phyloP scores from a whole-genome alignment of 1,140 invertebrate genomes.

The Stegodyphus dumicola region DNA sequence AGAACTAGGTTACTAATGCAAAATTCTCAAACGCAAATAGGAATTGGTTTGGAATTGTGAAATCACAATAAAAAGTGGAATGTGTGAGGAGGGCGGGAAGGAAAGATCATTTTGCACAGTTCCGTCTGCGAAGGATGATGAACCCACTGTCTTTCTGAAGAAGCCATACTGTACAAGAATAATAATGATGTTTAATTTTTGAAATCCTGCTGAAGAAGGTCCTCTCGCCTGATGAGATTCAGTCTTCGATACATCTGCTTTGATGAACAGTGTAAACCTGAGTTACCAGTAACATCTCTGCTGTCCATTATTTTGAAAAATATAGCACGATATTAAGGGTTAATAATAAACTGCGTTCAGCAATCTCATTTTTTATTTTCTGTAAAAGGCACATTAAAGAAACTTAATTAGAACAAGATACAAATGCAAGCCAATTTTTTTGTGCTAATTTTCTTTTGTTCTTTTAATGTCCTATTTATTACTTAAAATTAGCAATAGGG shows the following conservation, averaged over 20 bases:
- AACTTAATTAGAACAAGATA: too few species aligned
- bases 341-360: neutral
- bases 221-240: neutral
- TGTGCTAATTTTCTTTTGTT: too few species aligned
- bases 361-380: neutral
- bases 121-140: slow-evolving; percentile 4
- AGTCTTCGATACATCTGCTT: neutral
- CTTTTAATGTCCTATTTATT: too few species aligned
- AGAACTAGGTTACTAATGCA: neutral
- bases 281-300: neutral
- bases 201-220: neutral
- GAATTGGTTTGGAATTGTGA: slow-evolving; percentile 9
- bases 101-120: neutral
- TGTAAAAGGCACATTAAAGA: too few species aligned
- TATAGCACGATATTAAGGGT: neutral
- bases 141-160: slow-evolving; percentile 3
- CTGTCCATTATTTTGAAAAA: neutral
- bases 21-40: slow-evolving; percentile 9
- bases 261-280: neutral
- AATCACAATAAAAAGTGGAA: slow-evolving; percentile 23
- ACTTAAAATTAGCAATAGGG: too few species aligned
- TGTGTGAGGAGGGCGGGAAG: neutral
- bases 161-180: slow-evolving; percentile 33
- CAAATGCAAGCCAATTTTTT: too few species aligned
- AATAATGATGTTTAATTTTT: slow-evolving; percentile 5